These are phyloP conservation scores for Cactoblastis cactorum DNA, from an alignment of 2,888 invertebrate species.

Conservation along the genomic window DNA sequence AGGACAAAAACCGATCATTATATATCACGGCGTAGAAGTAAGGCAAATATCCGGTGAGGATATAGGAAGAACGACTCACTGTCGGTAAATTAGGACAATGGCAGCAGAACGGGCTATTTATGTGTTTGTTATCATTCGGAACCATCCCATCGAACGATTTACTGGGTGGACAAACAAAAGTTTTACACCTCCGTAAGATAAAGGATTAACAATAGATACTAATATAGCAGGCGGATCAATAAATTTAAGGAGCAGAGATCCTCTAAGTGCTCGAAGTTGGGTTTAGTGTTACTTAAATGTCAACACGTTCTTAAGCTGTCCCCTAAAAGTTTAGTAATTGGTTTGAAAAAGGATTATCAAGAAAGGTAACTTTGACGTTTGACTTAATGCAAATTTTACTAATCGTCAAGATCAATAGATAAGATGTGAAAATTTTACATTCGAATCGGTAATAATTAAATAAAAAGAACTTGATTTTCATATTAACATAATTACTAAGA, in stretches of 20 bases:
- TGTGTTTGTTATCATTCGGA: slow-evolving; percentile 70
- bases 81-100: slow-evolving; percentile 64
- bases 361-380: too few species aligned
- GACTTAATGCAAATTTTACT: too few species aligned
- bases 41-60: slow-evolving; percentile 42
- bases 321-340: neutral
- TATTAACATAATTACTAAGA: too few species aligned
- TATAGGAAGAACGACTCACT: slow-evolving; percentile 46
- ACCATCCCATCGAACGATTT: slow-evolving; percentile 64
- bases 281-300: neutral
- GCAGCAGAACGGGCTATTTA: slow-evolving; percentile 62
- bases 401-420: too few species aligned
- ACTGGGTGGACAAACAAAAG: slow-evolving; percentile 59
- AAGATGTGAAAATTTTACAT: too few species aligned
- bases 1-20: neutral
- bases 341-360: too few species aligned
- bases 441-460: too few species aligned
- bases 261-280: slow-evolving; percentile 7
- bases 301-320: neutral
- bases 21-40: slow-evolving; percentile 23
- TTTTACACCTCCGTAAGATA: slow-evolving; percentile 41
- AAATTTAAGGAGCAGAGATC: slow-evolving; percentile 7
- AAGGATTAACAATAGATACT: slow-evolving; percentile 11
- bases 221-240: slow-evolving; percentile 10
- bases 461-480: too few species aligned